These are phyloP conservation scores for Sigmodon hispidus DNA, from an alignment of 2,113 vertebrate species.

Conservation along the genomic window DNA sequence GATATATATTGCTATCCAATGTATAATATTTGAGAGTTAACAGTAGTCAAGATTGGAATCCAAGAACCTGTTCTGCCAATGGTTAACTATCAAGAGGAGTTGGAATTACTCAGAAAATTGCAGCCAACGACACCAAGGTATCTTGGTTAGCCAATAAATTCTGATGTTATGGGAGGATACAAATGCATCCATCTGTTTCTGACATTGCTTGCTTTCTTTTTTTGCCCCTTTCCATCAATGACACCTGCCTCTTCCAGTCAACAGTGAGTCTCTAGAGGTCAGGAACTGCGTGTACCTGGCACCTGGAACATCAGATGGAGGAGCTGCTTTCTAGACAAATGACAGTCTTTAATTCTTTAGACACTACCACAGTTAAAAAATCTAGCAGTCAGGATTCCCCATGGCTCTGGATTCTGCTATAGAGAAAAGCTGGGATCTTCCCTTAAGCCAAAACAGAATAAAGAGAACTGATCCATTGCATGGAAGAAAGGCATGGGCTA, in stretches of 20 bases:
- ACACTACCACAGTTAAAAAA: neutral
- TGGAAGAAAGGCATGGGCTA: neutral
- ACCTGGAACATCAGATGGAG: neutral
- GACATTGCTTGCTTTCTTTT: neutral
- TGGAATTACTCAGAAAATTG: neutral
- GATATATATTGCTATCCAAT: neutral
- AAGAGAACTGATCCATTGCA: neutral
- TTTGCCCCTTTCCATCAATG: too few species aligned
- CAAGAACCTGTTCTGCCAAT: neutral
- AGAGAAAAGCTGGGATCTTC: neutral
- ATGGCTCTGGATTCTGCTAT: neutral
- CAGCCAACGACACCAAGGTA: neutral
- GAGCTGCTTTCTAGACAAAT: neutral
- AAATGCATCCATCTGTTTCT: neutral
- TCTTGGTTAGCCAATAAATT: neutral
- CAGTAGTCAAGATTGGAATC: neutral
- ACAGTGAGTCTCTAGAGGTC: neutral
- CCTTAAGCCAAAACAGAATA: neutral
- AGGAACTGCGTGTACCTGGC: accelerated
- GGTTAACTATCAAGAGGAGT: neutral
- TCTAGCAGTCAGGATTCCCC: neutral
- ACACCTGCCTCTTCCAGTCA: neutral
- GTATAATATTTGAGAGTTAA: neutral
- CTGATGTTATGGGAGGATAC: neutral
- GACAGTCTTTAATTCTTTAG: neutral